These are phyloP conservation scores for Eledona agricola DNA, from an alignment of 2,888 invertebrate genomes.

Conservation along the genomic window DNA sequence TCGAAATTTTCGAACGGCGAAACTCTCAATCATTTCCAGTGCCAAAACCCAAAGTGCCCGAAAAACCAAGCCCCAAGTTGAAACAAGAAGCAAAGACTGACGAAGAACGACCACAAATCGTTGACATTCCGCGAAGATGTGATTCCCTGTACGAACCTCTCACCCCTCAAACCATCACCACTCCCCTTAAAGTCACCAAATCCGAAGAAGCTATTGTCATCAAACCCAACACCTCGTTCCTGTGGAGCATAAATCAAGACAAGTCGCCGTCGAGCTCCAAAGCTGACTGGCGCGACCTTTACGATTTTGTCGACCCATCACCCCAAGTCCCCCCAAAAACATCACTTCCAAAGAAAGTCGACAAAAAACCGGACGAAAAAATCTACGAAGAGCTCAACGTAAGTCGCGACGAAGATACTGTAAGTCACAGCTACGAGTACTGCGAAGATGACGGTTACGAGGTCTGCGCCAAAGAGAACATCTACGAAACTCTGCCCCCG, in stretches of 20 bases:
- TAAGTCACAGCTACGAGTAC: constrained; percentile 63
- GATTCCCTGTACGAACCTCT: constrained; percentile 56
- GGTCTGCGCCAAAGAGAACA: constrained; percentile 65
- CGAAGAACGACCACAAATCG: constrained; percentile 49
- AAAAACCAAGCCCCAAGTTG: constrained; percentile 63
- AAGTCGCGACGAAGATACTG: constrained; percentile 14
- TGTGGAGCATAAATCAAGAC: constrained; percentile 66
- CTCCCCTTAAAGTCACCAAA: constrained; percentile 40
- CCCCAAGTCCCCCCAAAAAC: constrained; percentile 41
- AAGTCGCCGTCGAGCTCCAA: constrained; percentile 38
- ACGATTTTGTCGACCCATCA: constrained; percentile 47
- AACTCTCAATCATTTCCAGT: constrained; percentile 44
- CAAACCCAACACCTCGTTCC: constrained; percentile 73
- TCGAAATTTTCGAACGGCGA: constrained; percentile 58
- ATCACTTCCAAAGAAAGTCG: constrained; percentile 37
- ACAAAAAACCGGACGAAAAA: constrained; percentile 42
- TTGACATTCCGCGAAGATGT: constrained; percentile 54
- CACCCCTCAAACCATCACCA: constrained; percentile 43
- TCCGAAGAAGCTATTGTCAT: constrained; percentile 50
- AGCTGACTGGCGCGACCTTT: constrained; percentile 43
- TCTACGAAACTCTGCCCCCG: constrained; percentile 65
- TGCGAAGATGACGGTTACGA: constrained; percentile 67
- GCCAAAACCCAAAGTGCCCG: constrained; percentile 70
- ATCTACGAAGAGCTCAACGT: constrained; percentile 50
- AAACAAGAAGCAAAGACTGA: constrained; percentile 39